Evolutionary conservation across 2,888 invertebrate genomes (phyloP).

Genomic region (Platycheirus rosarum): DNA sequence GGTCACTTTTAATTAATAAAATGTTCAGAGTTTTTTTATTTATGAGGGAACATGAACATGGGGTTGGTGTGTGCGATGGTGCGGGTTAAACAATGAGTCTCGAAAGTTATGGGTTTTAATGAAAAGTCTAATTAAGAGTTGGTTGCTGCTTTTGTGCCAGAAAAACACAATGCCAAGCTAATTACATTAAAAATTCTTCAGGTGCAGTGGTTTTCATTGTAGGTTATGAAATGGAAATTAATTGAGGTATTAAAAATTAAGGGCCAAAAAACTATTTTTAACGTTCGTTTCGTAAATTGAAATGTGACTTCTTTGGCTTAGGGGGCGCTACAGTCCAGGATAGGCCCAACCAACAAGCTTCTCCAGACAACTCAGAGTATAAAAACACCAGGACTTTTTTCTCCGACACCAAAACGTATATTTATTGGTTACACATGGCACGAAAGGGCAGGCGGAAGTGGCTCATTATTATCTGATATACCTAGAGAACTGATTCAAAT

Average conservation of each 20-base stretch:
- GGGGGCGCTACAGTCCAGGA: no score
- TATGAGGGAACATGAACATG: not conserved
- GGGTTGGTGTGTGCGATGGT: not conserved
- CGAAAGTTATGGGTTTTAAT: not conserved
- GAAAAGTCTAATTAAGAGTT: constrained; percentile 10
- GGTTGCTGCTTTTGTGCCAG: not conserved
- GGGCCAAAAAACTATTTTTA: no score
- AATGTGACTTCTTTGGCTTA: no score
- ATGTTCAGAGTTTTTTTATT: constrained; percentile 43
- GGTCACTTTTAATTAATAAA: constrained; percentile 72
- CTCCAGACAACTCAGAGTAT: no score
- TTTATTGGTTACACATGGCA: no score
- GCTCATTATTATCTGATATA: no score
- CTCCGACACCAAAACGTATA: no score
- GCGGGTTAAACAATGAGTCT: constrained; percentile 8
- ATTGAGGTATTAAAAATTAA: no score
- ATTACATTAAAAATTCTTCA: not conserved
- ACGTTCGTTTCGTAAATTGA: no score
- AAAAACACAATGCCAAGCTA: not conserved
- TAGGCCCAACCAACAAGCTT: no score
- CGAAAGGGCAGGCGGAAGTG: no score
- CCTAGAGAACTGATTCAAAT: not conserved
- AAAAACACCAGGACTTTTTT: no score
- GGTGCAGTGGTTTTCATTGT: not conserved
- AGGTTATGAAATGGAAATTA: not conserved